A percentile compares a stretch with the other conserved stretches of the same genome.
phyloP scores from a whole-genome alignment of 1,140 invertebrate genomes.

The Archivesica marissinica region DNA sequence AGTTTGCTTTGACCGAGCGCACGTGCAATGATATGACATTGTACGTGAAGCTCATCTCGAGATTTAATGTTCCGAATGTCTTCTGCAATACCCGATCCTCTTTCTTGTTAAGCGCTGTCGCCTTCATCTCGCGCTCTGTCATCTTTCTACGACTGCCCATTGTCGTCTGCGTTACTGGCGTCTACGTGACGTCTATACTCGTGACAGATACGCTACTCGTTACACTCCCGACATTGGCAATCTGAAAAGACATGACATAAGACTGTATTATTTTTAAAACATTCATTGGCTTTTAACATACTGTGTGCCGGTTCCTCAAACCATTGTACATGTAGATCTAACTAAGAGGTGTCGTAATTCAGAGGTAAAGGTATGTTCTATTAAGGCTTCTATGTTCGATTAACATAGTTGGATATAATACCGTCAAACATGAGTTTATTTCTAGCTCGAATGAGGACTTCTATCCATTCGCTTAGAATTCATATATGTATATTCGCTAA shows the following conservation, averaged over 20 bases:
- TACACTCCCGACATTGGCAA: not conserved
- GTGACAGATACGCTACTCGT: not conserved
- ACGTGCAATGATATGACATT: conserved; percentile 78
- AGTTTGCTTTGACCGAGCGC: conserved; percentile 77
- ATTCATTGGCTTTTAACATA: not conserved
- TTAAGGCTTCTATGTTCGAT: too few relatives aligned
- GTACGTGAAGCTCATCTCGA: conserved; percentile 75
- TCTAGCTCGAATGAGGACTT: too few relatives aligned
- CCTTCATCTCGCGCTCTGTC: conserved; percentile 76
- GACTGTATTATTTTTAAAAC: not conserved
- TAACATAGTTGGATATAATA: too few relatives aligned
- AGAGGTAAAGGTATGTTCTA: too few relatives aligned
- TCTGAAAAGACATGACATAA: not conserved
- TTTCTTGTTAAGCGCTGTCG: conserved; percentile 78
- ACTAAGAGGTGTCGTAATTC: too few relatives aligned
- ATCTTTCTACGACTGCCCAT: conserved; percentile 44
- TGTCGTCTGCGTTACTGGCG: not conserved
- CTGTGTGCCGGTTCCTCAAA: too few relatives aligned
- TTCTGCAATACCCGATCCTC: conserved; percentile 78
- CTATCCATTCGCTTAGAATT: too few relatives aligned
- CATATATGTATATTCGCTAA: too few relatives aligned
- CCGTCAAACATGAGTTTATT: too few relatives aligned
- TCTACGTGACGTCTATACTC: not conserved
- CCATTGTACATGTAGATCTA: too few relatives aligned
- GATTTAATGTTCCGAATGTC: conserved; percentile 73